These are phyloP conservation scores for Salminus brasiliensis DNA, from an alignment of 2,113 vertebrate genomes.

Conservation along the genomic window DNA sequence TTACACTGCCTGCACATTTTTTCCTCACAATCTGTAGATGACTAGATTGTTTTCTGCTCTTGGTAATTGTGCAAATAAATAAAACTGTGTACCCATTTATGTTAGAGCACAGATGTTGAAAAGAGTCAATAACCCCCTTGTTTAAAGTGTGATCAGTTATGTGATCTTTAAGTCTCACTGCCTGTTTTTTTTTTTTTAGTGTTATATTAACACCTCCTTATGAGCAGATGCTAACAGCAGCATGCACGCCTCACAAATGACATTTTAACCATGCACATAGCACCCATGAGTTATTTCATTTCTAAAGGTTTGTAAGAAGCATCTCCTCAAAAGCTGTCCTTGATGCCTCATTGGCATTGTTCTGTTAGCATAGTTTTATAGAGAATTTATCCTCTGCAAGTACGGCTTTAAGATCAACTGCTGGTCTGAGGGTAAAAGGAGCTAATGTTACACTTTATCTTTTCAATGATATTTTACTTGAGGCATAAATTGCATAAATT, in stretches of 20 bases:
- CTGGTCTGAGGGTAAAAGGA: background rate
- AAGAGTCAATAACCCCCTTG: no score
- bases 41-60: no score
- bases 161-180: no score
- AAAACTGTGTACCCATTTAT: no score
- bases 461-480: background rate
- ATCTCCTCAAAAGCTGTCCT: background rate
- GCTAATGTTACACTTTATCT: background rate
- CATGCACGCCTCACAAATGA: constrained; percentile 2
- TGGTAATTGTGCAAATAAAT: no score
- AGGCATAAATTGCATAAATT: background rate
- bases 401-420: background rate
- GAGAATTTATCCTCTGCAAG: background rate
- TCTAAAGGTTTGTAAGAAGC: background rate
- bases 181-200: background rate
- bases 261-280: background rate
- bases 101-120: no score
- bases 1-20: no score
- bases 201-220: constrained; percentile 14
- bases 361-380: background rate
- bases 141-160: no score
- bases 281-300: background rate
- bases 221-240: constrained; percentile 49
- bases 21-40: no score
- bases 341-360: background rate